Evolutionary conservation across 1,140 invertebrate genomes (phyloP).

Genomic region (Drosophila lacteicornis): DNA sequence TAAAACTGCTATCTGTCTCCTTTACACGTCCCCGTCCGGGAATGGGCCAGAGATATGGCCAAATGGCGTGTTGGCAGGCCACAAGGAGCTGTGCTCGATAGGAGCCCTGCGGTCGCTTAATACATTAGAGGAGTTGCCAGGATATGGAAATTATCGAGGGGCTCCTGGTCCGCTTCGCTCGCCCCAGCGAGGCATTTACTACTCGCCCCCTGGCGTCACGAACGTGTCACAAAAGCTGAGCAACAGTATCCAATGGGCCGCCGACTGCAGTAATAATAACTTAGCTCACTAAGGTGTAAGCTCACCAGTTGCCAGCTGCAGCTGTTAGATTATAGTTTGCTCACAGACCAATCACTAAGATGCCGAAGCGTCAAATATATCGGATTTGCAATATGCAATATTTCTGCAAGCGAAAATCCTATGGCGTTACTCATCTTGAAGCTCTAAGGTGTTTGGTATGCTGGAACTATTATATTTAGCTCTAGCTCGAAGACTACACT

Average conservation of each 20-base stretch:
- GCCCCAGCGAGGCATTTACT: background rate
- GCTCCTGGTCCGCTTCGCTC: background rate
- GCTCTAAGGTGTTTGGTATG: no score
- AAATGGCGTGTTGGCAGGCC: slow-evolving; percentile 72
- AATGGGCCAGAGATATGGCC: slow-evolving; percentile 55
- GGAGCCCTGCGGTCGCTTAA: slow-evolving; percentile 32
- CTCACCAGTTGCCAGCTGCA: slow-evolving; percentile 35
- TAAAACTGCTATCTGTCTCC: slow-evolving; percentile 78
- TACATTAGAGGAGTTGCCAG: slow-evolving; percentile 45
- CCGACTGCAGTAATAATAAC: slow-evolving; percentile 1
- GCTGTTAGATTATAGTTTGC: no score
- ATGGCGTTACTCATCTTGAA: no score
- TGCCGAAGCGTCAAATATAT: no score
- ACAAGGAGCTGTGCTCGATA: slow-evolving; percentile 41
- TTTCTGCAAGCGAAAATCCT: no score
- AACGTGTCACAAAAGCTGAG: slow-evolving; percentile 28
- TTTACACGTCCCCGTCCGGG: slow-evolving; percentile 61
- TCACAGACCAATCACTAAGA: no score
- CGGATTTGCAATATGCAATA: no score
- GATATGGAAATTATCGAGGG: slow-evolving; percentile 48
- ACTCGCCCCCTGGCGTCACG: background rate
- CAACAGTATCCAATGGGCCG: slow-evolving; percentile 12
- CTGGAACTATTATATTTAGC: no score
- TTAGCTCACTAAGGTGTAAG: slow-evolving; percentile 53
- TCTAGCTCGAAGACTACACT: no score